Conservation (phyloP, 2,797 vertebrate genomes). For the Knipowitschia caucasica region DNA sequence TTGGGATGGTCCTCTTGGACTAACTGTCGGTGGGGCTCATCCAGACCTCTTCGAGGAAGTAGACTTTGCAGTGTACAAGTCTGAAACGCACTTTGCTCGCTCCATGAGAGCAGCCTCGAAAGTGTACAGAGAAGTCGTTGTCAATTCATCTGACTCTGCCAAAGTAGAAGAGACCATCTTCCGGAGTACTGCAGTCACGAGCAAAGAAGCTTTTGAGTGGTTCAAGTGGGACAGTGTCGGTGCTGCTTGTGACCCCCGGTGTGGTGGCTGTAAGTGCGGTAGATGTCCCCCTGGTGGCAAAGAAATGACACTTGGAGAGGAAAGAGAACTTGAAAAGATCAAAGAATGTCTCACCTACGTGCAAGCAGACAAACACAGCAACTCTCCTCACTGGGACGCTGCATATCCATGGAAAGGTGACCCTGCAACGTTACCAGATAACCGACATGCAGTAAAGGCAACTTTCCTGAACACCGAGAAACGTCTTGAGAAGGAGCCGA, state of each 20-base stretch:
- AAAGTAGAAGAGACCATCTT: background rate
- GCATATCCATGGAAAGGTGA: too few relatives aligned
- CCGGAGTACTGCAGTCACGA: background rate
- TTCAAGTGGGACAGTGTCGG: background rate
- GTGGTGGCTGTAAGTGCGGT: conserved; percentile 1
- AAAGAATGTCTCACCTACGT: conserved; percentile 16
- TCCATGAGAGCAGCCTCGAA: background rate
- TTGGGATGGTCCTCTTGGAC: conserved; percentile 1
- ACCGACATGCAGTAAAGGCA: too few relatives aligned
- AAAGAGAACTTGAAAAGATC: conserved; percentile 23
- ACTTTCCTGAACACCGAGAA: too few relatives aligned
- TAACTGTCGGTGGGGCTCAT: background rate
- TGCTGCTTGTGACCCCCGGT: background rate
- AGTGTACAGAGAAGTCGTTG: background rate
- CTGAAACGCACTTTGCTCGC: background rate
- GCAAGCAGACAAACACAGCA: too few relatives aligned
- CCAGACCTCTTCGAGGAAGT: background rate
- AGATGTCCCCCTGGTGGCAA: conserved; percentile 16
- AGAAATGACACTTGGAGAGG: conserved; percentile 26
- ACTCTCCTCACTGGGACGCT: too few relatives aligned
- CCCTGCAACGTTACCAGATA: too few relatives aligned
- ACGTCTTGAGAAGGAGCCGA: too few relatives aligned
- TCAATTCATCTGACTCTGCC: background rate
- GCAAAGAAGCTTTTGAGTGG: background rate
- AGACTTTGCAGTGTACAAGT: background rate